These are phyloP conservation scores for Chaetodon auriga DNA, from an alignment of 2,113 vertebrate species.

Conservation along the genomic window DNA sequence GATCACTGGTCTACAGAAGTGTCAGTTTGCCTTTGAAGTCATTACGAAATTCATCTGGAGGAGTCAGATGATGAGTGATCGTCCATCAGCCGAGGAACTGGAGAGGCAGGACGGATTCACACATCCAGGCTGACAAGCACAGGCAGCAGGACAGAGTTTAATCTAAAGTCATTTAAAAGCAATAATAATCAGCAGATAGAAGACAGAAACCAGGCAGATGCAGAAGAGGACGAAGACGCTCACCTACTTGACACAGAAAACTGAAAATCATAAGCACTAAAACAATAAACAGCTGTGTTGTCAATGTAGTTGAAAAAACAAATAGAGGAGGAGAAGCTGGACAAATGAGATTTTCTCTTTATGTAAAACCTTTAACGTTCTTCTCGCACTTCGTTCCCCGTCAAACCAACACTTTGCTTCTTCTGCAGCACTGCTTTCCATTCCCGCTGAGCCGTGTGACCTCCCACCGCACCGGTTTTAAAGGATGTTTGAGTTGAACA, in stretches of 20 bases:
- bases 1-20: neutral
- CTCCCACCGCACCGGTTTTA: neutral
- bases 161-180: neutral
- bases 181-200: too few relatives aligned
- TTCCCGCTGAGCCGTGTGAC: neutral
- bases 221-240: too few relatives aligned
- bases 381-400: neutral
- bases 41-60: neutral
- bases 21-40: neutral
- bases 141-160: neutral
- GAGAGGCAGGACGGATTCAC: neutral
- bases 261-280: too few relatives aligned
- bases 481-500: slow-evolving; percentile 13
- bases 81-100: neutral
- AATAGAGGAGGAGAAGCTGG: neutral
- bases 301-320: too few relatives aligned
- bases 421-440: neutral
- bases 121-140: neutral
- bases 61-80: neutral
- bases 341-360: neutral
- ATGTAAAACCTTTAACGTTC: neutral
- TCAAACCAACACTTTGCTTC: too few relatives aligned
- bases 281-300: too few relatives aligned
- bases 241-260: too few relatives aligned
- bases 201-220: too few relatives aligned